Evolutionary conservation across 2,797 vertebrate species (phyloP).

Genomic region (Phrynocephalus guinanensis): DNA sequence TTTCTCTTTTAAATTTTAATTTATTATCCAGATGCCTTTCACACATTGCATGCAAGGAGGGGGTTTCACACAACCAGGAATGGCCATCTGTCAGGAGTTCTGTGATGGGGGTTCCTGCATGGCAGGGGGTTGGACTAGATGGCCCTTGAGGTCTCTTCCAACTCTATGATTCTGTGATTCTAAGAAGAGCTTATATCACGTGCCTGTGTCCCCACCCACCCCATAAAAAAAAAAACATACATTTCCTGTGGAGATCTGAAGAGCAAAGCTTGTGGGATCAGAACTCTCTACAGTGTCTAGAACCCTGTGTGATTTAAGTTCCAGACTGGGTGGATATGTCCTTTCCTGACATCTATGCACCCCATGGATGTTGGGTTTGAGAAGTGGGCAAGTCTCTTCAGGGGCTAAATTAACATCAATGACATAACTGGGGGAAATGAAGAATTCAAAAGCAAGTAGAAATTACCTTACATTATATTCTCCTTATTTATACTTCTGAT

Average conservation of each 20-base stretch:
- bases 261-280: background rate
- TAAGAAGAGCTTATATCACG: background rate
- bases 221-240: no score
- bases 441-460: background rate
- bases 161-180: no score
- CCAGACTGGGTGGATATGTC: background rate
- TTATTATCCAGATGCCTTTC: no score
- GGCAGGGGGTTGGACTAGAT: no score
- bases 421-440: background rate
- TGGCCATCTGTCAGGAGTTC: no score
- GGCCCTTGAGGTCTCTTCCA: no score
- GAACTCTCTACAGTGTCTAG: background rate
- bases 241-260: background rate
- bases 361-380: background rate
- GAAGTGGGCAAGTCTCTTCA: background rate
- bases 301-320: background rate
- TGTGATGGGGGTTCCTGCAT: no score
- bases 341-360: background rate
- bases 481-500: conserved; percentile 38
- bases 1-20: no score
- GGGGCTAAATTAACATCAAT: background rate
- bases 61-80: background rate
- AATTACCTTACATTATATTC: conserved; percentile 36
- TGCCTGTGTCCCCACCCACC: background rate
- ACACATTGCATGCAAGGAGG: background rate